Evolutionary conservation across 1,140 invertebrate species (phyloP).

Genomic region (Bursaphelenchus mucronatus): DNA sequence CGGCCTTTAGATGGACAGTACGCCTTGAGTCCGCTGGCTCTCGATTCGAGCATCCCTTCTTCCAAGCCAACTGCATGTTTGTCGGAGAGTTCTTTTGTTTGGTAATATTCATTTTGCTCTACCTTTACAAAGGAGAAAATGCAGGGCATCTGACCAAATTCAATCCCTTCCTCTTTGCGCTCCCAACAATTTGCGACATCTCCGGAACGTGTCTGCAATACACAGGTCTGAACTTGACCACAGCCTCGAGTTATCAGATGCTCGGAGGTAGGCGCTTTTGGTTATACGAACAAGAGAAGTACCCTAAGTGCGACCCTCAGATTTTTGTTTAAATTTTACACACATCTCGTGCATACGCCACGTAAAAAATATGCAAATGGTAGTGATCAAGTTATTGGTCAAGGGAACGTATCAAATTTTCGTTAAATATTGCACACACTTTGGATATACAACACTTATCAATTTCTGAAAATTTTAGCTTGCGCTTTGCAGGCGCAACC

Average conservation of each 20-base stretch:
- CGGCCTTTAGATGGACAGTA: conserved; percentile 46
- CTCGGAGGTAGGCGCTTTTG: conserved; percentile 70
- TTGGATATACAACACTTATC: too few species aligned
- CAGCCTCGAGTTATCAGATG: conserved; percentile 93
- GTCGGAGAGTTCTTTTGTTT: conserved; percentile 57
- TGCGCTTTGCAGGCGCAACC: too few species aligned
- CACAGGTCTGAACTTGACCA: conserved; percentile 82
- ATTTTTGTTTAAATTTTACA: too few species aligned
- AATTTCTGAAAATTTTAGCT: too few species aligned
- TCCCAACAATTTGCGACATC: conserved; percentile 62
- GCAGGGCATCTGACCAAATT: conserved; percentile 51
- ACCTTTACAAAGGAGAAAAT: conserved; percentile 25
- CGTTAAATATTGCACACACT: too few species aligned
- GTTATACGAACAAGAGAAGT: too few species aligned
- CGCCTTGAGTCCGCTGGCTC: conserved; percentile 49
- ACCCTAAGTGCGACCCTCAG: too few species aligned
- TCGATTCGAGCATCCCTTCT: conserved; percentile 57
- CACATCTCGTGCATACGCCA: too few species aligned
- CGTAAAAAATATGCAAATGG: too few species aligned
- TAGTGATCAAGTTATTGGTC: too few species aligned
- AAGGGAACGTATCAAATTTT: too few species aligned
- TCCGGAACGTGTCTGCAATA: conserved; percentile 64
- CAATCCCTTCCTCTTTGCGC: conserved; percentile 72
- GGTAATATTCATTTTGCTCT: conserved; percentile 52
- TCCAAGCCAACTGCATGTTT: conserved; percentile 57